phyloP scores from a whole-genome alignment of 2,888 invertebrate species.

The Atethmia centrago region DNA sequence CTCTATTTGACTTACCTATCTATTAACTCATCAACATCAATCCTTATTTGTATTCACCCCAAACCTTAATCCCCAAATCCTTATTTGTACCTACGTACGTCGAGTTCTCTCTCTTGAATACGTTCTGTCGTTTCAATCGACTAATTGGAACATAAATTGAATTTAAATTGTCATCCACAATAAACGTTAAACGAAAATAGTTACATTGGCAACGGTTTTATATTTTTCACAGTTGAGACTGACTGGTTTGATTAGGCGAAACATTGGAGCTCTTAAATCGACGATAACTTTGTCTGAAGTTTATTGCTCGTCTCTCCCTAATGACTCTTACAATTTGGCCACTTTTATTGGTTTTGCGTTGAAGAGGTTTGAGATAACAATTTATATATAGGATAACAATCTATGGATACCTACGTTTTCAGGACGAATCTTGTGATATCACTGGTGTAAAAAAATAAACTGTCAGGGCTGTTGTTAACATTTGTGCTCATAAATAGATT shows the following conservation, averaged over 20 bases:
- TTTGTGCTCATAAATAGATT: not conserved
- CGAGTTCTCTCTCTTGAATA: slow-evolving; percentile 22
- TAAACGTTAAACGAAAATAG: slow-evolving; percentile 40
- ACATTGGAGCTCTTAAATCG: slow-evolving; percentile 25
- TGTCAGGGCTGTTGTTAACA: too few species aligned
- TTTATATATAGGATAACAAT: slow-evolving; percentile 1
- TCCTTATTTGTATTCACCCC: slow-evolving; percentile 22
- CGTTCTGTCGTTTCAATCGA: slow-evolving; percentile 5
- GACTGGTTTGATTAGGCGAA: slow-evolving; percentile 40
- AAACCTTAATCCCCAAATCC: too few species aligned
- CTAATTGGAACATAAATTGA: slow-evolving; percentile 38
- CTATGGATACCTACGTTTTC: not conserved
- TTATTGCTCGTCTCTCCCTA: slow-evolving; percentile 39
- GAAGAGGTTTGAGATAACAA: slow-evolving; percentile 24
- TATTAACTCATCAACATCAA: slow-evolving; percentile 18
- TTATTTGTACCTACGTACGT: slow-evolving; percentile 6
- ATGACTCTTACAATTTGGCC: slow-evolving; percentile 43
- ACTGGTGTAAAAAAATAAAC: not conserved
- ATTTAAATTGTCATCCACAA: slow-evolving; percentile 39
- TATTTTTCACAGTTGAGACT: slow-evolving; percentile 37
- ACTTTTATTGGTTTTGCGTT: slow-evolving; percentile 42
- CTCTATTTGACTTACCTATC: slow-evolving; percentile 13
- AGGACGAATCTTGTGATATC: slow-evolving; percentile 1
- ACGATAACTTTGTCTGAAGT: slow-evolving; percentile 37
- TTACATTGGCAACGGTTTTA: slow-evolving; percentile 35